Evolutionary conservation across 2,888 invertebrate genomes (phyloP).

Genomic region (Keiferia lycopersicella): DNA sequence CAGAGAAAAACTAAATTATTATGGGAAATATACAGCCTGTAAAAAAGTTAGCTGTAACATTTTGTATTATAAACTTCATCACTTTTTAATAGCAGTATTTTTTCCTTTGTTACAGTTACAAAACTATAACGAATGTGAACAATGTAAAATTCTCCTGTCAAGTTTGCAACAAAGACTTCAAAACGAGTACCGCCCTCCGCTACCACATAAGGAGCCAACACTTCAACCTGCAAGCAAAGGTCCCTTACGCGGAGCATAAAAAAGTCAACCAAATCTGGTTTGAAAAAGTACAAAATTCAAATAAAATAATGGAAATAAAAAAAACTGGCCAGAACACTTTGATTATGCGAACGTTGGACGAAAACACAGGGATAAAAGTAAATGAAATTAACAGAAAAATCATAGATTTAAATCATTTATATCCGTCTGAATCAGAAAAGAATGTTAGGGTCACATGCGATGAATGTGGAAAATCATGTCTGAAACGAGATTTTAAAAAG

Average conservation of each 20-base stretch:
- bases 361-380: constrained; percentile 39
- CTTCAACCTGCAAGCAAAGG: constrained; percentile 47
- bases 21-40: no score
- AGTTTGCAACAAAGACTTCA: constrained; percentile 45
- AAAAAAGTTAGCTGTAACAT: no score
- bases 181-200: constrained; percentile 35
- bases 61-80: no score
- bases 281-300: constrained; percentile 54
- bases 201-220: constrained; percentile 55
- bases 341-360: constrained; percentile 45
- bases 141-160: constrained; percentile 37
- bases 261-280: constrained; percentile 60
- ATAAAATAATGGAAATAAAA: constrained; percentile 52
- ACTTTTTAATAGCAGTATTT: no score
- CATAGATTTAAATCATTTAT: constrained; percentile 43
- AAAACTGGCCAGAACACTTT: constrained; percentile 48
- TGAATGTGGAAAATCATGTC: constrained; percentile 30
- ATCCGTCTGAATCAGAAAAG: constrained; percentile 34
- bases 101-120: constrained; percentile 24
- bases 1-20: no score
- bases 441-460: constrained; percentile 28
- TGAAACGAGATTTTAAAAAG: constrained; percentile 33
- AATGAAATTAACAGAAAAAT: constrained; percentile 34
- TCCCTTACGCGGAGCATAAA: constrained; percentile 43
- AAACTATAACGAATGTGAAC: constrained; percentile 18